Conservation (phyloP, 2,113 vertebrate genomes). For the Oxygymnocypris stewartii region DNA sequence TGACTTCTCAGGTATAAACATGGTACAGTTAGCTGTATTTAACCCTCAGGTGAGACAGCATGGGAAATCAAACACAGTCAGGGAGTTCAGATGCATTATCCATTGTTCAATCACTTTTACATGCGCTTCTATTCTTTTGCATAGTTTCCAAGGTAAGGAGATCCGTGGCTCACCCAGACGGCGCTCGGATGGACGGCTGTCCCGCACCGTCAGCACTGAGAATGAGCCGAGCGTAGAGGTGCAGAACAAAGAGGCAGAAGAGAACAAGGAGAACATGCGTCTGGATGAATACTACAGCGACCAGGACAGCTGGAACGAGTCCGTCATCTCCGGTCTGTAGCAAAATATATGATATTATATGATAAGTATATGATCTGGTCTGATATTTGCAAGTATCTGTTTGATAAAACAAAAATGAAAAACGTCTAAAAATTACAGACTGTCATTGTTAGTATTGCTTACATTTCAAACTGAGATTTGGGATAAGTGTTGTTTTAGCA, state of each 20-base stretch:
- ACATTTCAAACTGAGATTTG: neutral
- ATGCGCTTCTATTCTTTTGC: neutral
- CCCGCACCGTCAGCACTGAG: slow-evolving; percentile 83
- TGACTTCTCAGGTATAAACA: neutral
- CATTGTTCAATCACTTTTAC: neutral
- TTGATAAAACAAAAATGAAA: neutral
- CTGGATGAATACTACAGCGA: slow-evolving; percentile 83
- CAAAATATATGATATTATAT: no score
- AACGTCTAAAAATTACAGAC: no score
- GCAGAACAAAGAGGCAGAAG: slow-evolving; percentile 83
- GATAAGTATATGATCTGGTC: no score
- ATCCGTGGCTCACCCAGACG: slow-evolving; percentile 86
- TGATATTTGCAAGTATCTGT: neutral
- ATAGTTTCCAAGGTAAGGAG: slow-evolving; percentile 88
- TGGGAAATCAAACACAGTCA: neutral
- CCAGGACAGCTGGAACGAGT: slow-evolving; percentile 89
- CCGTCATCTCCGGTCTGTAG: slow-evolving; percentile 89
- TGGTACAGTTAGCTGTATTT: neutral
- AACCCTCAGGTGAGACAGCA: neutral
- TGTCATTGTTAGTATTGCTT: neutral
- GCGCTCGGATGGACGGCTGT: slow-evolving; percentile 81
- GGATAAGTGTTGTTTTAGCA: neutral
- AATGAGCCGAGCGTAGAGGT: slow-evolving; percentile 69
- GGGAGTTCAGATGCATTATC: neutral
- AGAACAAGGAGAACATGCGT: slow-evolving; percentile 95